Evolutionary conservation across 2,113 vertebrate genomes (phyloP).

Genomic region (Leucosticte australis): DNA sequence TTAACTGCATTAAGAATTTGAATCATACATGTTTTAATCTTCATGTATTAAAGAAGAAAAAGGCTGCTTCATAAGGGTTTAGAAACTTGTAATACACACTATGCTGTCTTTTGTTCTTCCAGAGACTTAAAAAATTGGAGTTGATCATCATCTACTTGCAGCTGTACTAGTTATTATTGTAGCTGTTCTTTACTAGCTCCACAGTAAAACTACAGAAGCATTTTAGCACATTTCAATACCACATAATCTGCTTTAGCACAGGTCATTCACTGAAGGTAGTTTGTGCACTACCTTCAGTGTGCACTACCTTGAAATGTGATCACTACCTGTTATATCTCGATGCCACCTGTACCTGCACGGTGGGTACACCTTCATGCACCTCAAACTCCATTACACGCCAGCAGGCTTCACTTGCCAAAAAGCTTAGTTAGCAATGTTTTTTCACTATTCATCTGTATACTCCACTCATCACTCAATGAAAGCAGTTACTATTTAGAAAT

Average conservation of each 20-base stretch:
- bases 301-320: background rate
- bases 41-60: background rate
- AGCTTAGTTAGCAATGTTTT: background rate
- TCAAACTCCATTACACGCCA: background rate
- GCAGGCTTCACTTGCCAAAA: background rate
- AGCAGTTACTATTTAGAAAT: background rate
- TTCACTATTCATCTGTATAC: background rate
- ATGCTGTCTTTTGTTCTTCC: background rate
- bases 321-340: background rate
- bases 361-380: fast-evolving
- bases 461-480: background rate
- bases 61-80: background rate
- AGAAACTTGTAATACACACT: background rate
- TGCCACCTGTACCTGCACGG: background rate
- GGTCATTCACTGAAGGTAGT: background rate
- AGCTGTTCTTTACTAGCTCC: background rate
- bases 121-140: background rate
- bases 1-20: background rate
- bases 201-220: background rate
- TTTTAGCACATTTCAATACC: background rate
- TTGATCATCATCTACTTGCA: background rate
- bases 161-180: background rate
- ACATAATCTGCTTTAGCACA: background rate
- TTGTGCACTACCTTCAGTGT: background rate
- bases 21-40: background rate